A percentile compares a stretch with the other conserved stretches of the same genome.
phyloP scores from a whole-genome alignment of 2,113 vertebrate genomes.

The Stegostoma tigrinum region DNA sequence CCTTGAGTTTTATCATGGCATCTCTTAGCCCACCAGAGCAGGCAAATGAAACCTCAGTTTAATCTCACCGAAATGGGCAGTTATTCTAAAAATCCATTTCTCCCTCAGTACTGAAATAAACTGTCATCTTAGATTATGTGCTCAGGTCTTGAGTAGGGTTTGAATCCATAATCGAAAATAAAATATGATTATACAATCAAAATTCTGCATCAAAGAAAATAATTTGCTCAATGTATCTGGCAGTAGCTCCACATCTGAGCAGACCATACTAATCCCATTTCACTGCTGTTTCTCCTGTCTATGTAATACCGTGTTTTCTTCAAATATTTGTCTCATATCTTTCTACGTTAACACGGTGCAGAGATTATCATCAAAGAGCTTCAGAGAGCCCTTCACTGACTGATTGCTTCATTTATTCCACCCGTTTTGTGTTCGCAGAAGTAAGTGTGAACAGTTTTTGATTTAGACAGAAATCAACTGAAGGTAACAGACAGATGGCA shows the following conservation, averaged over 20 bases:
- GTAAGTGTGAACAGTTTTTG: background rate
- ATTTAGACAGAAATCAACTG: conserved; percentile 18
- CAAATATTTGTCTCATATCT: background rate
- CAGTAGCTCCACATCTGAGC: background rate
- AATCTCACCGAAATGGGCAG: background rate
- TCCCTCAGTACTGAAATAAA: background rate
- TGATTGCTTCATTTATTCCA: conserved; percentile 9
- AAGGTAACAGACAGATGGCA: conserved; percentile 21
- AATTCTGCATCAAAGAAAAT: background rate
- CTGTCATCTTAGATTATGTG: background rate
- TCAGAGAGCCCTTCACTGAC: background rate
- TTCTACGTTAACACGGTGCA: background rate
- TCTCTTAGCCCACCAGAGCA: background rate
- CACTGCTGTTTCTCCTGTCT: background rate
- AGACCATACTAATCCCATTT: background rate
- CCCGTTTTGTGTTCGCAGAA: background rate
- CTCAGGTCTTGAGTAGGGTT: background rate
- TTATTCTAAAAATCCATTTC: background rate
- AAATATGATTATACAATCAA: background rate
- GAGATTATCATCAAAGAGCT: background rate
- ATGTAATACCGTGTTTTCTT: background rate
- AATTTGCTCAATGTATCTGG: background rate
- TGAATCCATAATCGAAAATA: background rate
- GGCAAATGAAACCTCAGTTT: background rate
- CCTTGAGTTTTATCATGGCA: background rate